These are phyloP conservation scores for Pachyramphus minor DNA, from an alignment of 2,113 vertebrate genomes.

Conservation along the genomic window DNA sequence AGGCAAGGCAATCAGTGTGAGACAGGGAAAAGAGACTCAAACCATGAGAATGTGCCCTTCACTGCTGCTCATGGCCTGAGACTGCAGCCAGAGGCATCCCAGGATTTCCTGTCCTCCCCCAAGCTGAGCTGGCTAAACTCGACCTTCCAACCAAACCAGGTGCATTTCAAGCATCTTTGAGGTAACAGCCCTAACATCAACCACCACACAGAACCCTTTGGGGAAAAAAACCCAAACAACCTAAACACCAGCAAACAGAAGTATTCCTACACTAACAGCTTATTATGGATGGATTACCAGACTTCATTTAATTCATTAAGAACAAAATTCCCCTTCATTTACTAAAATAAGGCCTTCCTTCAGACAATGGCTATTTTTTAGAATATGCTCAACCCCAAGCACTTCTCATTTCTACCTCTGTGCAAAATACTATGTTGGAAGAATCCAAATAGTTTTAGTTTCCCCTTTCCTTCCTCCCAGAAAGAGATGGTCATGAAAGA, in stretches of 20 bases:
- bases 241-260: background rate
- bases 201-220: background rate
- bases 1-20: background rate
- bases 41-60: background rate
- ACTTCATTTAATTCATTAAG: background rate
- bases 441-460: background rate
- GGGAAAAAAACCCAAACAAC: background rate
- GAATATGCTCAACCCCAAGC: background rate
- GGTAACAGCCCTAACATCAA: fast-evolving
- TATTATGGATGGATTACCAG: background rate
- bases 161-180: background rate
- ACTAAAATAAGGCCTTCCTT: background rate
- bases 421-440: background rate
- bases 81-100: background rate
- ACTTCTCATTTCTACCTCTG: background rate
- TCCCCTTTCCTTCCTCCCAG: background rate
- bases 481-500: background rate
- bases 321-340: background rate
- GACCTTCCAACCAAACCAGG: background rate
- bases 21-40: background rate
- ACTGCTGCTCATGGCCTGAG: background rate
- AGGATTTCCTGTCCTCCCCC: background rate
- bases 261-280: background rate
- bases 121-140: background rate
- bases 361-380: background rate